Base-by-base conservation (phyloP, 2,797 vertebrate genomes). In the Sebastes steindachneri region DNA sequence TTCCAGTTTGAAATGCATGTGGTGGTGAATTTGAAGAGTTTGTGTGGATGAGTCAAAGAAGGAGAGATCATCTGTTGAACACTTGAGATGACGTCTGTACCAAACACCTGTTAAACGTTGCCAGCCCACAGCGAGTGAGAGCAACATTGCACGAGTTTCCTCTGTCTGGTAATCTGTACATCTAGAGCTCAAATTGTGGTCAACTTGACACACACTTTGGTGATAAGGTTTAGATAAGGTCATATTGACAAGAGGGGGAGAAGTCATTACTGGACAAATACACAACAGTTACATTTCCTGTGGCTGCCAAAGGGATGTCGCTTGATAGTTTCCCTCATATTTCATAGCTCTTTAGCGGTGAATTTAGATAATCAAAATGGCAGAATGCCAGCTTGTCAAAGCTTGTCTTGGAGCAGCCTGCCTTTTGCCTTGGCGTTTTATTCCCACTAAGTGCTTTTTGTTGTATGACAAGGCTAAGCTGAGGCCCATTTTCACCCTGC, bases 401-500 rank as follows among this genome's bases (percentile, higher is more conserved):
- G 68, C 87, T 83, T 68, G 78, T 92, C 82, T 89, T 70, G 26
- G 84, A 86, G 77, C 71, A 72, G 87, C 41, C 68, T 73, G 77
- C 77, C 70, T 77, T 85, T 80, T 83, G 80, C 80, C 73, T 75
- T 77, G 77, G 74, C 79, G 51, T 90, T 93, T 90, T 92, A 91
- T 93, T 94, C 72, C 71, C 85, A 71, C 90, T 94, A 94, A 95
- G 93, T 94, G 94, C 94, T 93, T 94, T 93, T 92, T 92, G 93
- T 91, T 91, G 90, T 94, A 90, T 80, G 89, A 93, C 92, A 90
- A 89, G 87, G 88, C 84, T 81, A 75, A 86, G 77, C 87, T 62
- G 76, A 85, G 67, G 79, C 70, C 86, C 77, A 88, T 91, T 93
- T 93, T 93, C 91, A 89, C 91, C 81, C 89, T 74, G 86, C 87